phyloP scores from a whole-genome alignment of 1,140 invertebrate species.

The Arion vulgaris region DNA sequence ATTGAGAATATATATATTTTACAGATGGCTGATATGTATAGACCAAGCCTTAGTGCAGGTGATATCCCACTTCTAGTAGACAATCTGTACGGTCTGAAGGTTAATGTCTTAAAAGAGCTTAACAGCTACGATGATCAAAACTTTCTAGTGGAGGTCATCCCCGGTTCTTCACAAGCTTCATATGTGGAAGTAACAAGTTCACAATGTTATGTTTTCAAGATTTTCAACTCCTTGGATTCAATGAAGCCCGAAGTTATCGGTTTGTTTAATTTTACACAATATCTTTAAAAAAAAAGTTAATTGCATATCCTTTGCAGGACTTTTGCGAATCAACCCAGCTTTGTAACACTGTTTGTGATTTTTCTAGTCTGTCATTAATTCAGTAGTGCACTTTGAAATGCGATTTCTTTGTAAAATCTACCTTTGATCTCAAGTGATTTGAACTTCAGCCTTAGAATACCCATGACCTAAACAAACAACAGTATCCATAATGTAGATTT shows the following conservation, averaged over 20 bases:
- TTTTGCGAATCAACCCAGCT: no score
- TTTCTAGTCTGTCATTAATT: no score
- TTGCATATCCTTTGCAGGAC: no score
- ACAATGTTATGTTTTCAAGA: neutral
- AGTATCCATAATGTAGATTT: no score
- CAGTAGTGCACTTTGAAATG: no score
- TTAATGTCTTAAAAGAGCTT: constrained; percentile 14
- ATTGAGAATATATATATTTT: no score
- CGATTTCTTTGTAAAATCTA: no score
- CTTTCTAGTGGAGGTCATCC: constrained; percentile 2
- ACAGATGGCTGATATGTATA: neutral
- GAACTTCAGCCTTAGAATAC: no score
- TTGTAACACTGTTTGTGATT: neutral
- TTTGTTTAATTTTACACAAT: neutral
- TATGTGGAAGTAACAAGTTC: neutral
- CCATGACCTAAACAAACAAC: no score
- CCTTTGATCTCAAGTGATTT: no score
- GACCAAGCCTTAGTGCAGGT: neutral
- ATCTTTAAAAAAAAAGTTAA: no score
- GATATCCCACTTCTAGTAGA: neutral
- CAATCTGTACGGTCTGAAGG: neutral
- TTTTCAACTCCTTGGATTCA: constrained; percentile 29
- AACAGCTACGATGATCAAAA: constrained; percentile 28
- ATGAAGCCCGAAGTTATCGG: constrained; percentile 10
- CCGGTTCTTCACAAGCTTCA: neutral